These are phyloP conservation scores for Dromius quadrimaculatus DNA, from an alignment of 2,888 invertebrate species.

Conservation along the genomic window DNA sequence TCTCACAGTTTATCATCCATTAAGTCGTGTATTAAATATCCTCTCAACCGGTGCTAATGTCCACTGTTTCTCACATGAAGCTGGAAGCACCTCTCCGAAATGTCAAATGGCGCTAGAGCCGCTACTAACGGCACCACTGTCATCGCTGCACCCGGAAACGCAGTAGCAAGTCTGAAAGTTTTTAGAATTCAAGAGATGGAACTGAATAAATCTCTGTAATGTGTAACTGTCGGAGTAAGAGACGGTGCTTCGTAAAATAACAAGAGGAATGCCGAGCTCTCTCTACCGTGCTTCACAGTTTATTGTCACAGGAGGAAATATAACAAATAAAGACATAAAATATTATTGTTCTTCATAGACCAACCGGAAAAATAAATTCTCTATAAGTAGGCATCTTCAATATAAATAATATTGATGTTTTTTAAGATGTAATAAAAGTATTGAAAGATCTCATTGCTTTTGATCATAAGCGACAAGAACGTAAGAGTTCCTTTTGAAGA, in stretches of 20 bases:
- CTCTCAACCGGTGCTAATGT: not conserved
- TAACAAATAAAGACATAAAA: not conserved
- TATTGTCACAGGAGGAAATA: not conserved
- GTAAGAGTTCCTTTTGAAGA: too few relatives aligned
- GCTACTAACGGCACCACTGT: conserved; percentile 23
- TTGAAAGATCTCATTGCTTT: too few relatives aligned
- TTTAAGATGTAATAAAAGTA: too few relatives aligned
- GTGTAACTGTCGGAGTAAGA: conserved; percentile 9
- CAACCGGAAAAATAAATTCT: too few relatives aligned
- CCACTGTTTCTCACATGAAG: conserved; percentile 6
- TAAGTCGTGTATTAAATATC: not conserved
- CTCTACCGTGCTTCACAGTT: too few relatives aligned
- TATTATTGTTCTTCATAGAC: too few relatives aligned
- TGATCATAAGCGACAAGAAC: too few relatives aligned
- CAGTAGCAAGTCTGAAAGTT: not conserved
- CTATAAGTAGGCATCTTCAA: too few relatives aligned
- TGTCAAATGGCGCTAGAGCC: conserved; percentile 23
- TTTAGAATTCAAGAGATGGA: conserved; percentile 34
- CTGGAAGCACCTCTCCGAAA: conserved; percentile 4
- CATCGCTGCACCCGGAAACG: conserved; percentile 17
- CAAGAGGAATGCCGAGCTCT: not conserved
- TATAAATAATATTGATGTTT: too few relatives aligned
- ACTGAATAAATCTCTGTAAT: conserved; percentile 31
- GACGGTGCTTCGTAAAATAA: conserved; percentile 1
- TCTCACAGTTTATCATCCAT: conserved; percentile 19